Evolutionary conservation across 2,113 vertebrate genomes (phyloP).

Genomic region (Semnopithecus entellus): DNA sequence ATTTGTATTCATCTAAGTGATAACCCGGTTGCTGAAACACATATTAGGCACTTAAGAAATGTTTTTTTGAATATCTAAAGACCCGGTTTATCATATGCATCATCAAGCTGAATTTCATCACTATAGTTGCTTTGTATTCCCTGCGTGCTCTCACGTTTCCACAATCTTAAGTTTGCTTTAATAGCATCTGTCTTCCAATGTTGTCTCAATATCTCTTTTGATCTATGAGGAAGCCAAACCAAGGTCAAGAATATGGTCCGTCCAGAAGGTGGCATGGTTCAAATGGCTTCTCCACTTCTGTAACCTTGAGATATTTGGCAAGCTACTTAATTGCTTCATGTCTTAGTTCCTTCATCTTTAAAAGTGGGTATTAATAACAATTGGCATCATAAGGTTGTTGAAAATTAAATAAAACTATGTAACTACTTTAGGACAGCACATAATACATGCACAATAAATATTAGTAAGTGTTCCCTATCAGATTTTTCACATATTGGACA

Average conservation of each 20-base stretch:
- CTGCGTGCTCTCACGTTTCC: background rate
- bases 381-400: background rate
- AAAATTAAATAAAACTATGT: background rate
- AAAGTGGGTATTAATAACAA: background rate
- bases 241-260: background rate
- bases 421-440: background rate
- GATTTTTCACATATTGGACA: background rate
- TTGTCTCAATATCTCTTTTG: background rate
- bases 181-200: background rate
- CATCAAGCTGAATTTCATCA: background rate
- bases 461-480: background rate
- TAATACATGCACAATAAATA: background rate
- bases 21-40: background rate
- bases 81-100: background rate
- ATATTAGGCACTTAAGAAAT: background rate
- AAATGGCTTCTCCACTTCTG: background rate
- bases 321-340: background rate
- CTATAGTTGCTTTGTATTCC: background rate
- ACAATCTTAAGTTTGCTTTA: background rate
- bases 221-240: background rate
- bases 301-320: background rate
- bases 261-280: background rate
- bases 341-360: background rate
- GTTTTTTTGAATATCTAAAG: background rate
- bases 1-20: background rate